A percentile compares a stretch with the other conserved stretches of the same genome.
These are phyloP conservation scores for Monarcha castaneiventris DNA, from an alignment of 2,113 vertebrate species.

Conservation along the genomic window DNA sequence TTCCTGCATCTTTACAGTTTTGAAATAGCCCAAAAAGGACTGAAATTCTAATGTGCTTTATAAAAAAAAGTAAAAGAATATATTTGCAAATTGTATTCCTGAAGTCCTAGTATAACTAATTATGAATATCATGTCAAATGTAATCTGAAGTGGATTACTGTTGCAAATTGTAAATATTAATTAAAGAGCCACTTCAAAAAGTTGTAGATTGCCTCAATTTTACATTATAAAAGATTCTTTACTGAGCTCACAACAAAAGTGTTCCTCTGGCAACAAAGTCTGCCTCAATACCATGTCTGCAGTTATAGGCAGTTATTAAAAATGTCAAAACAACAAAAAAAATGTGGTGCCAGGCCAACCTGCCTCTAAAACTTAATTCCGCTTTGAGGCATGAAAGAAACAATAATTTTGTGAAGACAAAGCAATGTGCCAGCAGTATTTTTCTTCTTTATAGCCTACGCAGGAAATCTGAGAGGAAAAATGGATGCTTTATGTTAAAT, in stretches of 20 bases:
- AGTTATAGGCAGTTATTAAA: constrained; percentile 44
- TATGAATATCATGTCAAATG: not conserved
- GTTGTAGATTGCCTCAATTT: constrained; percentile 15
- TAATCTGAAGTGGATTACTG: not conserved
- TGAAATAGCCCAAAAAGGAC: not conserved
- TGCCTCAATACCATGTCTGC: constrained; percentile 7
- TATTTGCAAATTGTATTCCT: not conserved
- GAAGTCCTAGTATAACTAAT: not conserved
- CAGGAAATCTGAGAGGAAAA: constrained; percentile 75
- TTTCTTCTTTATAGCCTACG: constrained; percentile 69
- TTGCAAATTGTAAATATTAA: constrained; percentile 15
- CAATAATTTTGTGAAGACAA: constrained; percentile 79
- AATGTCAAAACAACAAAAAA: constrained; percentile 65
- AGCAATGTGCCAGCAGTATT: constrained; percentile 73
- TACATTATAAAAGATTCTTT: constrained; percentile 18
- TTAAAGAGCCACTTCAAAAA: constrained; percentile 42
- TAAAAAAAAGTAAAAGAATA: not conserved
- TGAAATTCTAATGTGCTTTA: not conserved
- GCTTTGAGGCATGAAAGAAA: constrained; percentile 64
- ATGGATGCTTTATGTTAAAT: constrained; percentile 73
- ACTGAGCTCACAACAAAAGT: constrained; percentile 21
- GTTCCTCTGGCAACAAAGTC: constrained; percentile 37
- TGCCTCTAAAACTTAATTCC: constrained; percentile 66
- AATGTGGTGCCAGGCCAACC: constrained; percentile 35
- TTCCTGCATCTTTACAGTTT: not conserved